Evolutionary conservation across 2,888 invertebrate species (phyloP).

Genomic region (Synanthedon tipuliformis): DNA sequence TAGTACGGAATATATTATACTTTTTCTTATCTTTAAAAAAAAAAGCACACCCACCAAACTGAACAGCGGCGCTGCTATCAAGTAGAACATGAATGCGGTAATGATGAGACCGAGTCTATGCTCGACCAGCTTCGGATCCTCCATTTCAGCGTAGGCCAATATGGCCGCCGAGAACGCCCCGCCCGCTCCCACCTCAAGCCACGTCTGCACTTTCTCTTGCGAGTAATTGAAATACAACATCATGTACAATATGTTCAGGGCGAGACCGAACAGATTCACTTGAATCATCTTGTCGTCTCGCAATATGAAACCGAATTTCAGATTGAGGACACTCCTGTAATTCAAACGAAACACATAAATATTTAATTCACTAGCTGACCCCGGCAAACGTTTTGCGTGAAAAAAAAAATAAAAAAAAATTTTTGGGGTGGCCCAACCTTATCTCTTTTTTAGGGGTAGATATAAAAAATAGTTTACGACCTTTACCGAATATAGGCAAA

Average conservation of each 20-base stretch:
- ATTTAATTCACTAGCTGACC: no score
- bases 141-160: constrained; percentile 74
- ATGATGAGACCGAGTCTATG: constrained; percentile 78
- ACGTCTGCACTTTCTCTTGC: constrained; percentile 59
- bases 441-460: no score
- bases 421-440: no score
- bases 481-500: no score
- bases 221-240: constrained; percentile 76
- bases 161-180: constrained; percentile 69
- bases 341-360: no score
- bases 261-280: constrained; percentile 81
- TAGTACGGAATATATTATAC: no score
- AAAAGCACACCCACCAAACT: constrained; percentile 74
- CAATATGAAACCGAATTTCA: constrained; percentile 81
- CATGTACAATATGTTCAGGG: constrained; percentile 76
- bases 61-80: constrained; percentile 79
- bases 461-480: no score
- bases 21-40: no score
- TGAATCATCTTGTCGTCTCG: constrained; percentile 81
- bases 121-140: constrained; percentile 74
- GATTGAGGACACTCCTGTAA: constrained; percentile 78
- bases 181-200: constrained; percentile 69
- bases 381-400: no score
- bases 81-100: constrained; percentile 74
- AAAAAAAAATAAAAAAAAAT: no score